Evolutionary conservation across 2,797 vertebrate species (phyloP).

Genomic region (Merluccius polli): DNA sequence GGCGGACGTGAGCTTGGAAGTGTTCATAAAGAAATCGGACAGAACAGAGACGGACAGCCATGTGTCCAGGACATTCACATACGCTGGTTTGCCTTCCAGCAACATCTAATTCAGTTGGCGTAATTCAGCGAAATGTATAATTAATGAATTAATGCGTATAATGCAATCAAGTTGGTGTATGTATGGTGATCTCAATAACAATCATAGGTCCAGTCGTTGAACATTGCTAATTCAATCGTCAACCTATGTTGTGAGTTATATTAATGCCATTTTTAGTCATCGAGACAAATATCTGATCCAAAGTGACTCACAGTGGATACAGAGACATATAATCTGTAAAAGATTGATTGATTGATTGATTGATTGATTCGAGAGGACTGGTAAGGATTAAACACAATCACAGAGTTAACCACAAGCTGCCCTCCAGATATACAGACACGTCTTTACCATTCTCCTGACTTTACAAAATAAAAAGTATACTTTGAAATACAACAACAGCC

Average conservation of each 20-base stretch:
- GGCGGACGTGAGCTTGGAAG: no score
- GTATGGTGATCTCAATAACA: background rate
- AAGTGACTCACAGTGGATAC: background rate
- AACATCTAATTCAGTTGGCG: background rate
- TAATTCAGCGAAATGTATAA: background rate
- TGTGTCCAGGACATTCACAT: background rate
- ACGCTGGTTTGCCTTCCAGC: background rate
- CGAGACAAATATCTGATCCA: background rate
- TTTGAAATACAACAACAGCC: no score
- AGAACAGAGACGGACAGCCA: background rate
- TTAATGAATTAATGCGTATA: background rate
- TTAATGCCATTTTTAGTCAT: background rate
- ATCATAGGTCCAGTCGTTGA: background rate
- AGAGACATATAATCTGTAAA: background rate
- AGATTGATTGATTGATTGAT: background rate
- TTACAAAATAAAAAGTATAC: background rate
- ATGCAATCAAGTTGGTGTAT: background rate
- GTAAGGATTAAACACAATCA: no score
- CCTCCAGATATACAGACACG: no score
- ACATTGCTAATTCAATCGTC: background rate
- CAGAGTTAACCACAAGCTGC: no score
- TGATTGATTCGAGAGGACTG: background rate
- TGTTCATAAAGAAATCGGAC: no score
- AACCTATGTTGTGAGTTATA: no score
- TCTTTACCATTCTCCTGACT: no score